A percentile compares a stretch with the other conserved stretches of the same genome.
phyloP scores from a whole-genome alignment of 2,888 invertebrate species.

The Agrotis segetum region DNA sequence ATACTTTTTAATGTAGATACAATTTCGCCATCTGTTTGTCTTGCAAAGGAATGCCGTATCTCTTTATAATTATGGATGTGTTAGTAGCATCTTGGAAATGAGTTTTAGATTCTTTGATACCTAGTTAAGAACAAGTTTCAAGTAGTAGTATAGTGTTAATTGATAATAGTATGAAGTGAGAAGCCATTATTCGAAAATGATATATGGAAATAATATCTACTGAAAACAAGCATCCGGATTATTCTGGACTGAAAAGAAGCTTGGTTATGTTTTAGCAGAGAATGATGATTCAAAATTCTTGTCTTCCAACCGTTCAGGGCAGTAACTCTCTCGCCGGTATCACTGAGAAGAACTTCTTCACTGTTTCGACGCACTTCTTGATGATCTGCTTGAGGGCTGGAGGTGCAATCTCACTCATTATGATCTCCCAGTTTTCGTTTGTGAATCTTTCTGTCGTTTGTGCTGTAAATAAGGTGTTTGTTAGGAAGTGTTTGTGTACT shows the following conservation, averaged over 20 bases:
- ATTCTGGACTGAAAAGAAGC: background rate
- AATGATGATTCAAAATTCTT: constrained; percentile 14
- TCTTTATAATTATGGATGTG: background rate
- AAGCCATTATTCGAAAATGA: background rate
- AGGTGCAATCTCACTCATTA: constrained; percentile 88
- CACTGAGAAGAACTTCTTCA: constrained; percentile 78
- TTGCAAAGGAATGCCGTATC: background rate
- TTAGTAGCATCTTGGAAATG: constrained; percentile 2
- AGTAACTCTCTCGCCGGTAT: constrained; percentile 77
- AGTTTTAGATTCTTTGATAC: constrained; percentile 9
- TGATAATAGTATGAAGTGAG: background rate
- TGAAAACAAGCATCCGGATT: background rate
- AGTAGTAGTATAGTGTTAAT: background rate
- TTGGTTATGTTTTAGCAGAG: constrained; percentile 19
- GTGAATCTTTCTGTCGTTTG: constrained; percentile 83
- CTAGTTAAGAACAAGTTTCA: background rate
- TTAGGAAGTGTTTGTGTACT: constrained; percentile 51
- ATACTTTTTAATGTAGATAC: too few species aligned
- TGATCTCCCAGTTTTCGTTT: constrained; percentile 87
- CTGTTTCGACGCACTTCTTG: constrained; percentile 80
- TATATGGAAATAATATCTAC: background rate
- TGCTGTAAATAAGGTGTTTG: constrained; percentile 77
- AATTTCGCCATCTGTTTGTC: background rate
- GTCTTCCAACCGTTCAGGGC: constrained; percentile 77
- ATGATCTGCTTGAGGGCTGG: constrained; percentile 85